Base-by-base conservation (phyloP, 1,140 invertebrate species). In the Drosophila seguyi region DNA sequence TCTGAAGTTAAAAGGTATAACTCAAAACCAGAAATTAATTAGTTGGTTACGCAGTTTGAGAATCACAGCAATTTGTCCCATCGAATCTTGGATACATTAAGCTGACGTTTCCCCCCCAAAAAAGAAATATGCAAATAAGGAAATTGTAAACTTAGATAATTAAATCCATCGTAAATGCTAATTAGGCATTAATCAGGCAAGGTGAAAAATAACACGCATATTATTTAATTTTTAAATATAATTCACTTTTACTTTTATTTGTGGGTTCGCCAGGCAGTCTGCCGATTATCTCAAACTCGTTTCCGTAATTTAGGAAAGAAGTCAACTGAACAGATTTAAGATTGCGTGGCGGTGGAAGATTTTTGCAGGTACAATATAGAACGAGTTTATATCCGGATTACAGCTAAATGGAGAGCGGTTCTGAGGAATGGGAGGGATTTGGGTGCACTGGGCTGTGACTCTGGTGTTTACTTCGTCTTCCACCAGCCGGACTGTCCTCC, bases 401-500 rank as follows among this genome's bases (percentile, higher is more conserved):
- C 8, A 57, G 29, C 42, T 61, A 71, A 48, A 39, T 67, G 72
- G 27, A 25, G 16, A n/a, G 29, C 25, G 31, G 22, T 36, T 57
- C 39, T 45, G 22, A 5, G 25, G 8, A 20, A 38, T 45, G 36
- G 48, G 18, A 2, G 44, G 38, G 16, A 16, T 29, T 10, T 44
- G 8, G 48, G 34, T 18, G 4, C 31, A 0, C 4, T 52, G 31
- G 14, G 29, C 2, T 7, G 11, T 20, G 6, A 25, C 5, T 41
- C 39, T 47, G 42, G 18, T 42, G 59, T 7, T 73, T 69, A 84
- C 41, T 85, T 85, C 7, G 58, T 85, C 50, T 85, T 85, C 81
- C 73, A 77, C 81, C 81, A 84, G 29, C 81, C 81, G 57, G 81
- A 83, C 25, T 82, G 69, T 34, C 79, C 79, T n/a, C 69, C 65